A percentile compares a stretch with the other conserved stretches of the same genome.
Conservation (phyloP, 2,113 vertebrate species). For the Deroptyus accipitrinus region DNA sequence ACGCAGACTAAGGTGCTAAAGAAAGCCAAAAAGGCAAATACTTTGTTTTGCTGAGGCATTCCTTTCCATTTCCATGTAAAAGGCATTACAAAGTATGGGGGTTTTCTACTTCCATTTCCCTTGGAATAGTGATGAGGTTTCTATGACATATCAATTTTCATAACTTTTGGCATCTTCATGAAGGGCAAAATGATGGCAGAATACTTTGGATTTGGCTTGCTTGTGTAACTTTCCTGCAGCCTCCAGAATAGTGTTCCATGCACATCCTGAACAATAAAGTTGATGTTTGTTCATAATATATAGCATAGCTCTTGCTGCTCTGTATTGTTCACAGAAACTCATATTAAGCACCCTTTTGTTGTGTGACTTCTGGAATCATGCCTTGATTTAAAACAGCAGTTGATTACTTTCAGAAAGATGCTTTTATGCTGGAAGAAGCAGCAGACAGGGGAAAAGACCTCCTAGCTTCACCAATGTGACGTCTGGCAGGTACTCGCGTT, state of each 20-base stretch:
- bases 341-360: neutral
- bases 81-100: neutral
- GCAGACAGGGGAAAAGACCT: neutral
- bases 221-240: constrained; percentile 17
- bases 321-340: neutral
- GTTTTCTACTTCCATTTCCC: constrained; percentile 10
- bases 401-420: neutral
- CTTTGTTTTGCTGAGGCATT: neutral
- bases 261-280: constrained; percentile 10
- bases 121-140: constrained; percentile 17
- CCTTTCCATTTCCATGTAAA: neutral
- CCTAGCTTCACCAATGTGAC: neutral
- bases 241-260: neutral
- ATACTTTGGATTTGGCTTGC: neutral
- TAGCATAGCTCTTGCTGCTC: neutral
- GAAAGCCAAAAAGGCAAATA: neutral
- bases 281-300: neutral
- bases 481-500: neutral
- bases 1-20: neutral
- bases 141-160: neutral
- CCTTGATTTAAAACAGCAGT: neutral
- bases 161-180: neutral
- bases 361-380: neutral
- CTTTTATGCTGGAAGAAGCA: neutral
- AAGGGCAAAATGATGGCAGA: neutral